Base-by-base conservation (phyloP, 2,797 vertebrate species). In the Lepus oiostolus region DNA sequence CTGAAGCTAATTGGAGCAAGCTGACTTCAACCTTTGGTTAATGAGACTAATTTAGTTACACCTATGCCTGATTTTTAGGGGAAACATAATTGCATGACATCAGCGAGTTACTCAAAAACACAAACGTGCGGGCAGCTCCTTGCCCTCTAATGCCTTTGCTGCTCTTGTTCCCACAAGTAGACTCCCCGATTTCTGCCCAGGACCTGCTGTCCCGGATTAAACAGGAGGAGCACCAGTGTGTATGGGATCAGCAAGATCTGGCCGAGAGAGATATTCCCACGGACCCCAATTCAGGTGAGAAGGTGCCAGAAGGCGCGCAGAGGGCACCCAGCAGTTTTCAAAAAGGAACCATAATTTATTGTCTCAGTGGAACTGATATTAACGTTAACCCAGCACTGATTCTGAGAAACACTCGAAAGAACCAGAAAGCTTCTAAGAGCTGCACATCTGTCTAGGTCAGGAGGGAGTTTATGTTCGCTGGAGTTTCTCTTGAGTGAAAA, bases 121-220 rank as follows among this genome's bases (percentile, higher is more conserved):
- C 72, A 54, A 19, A 38, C 26, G 16, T 16, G 74, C 0, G 2
- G 84, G 4, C 9, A 4, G 2, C 35, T 52, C 17, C 0, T 0
- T 4, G 7, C 76, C 68, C 47, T 79, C 83, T 75, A 32, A 47
- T 4, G 0, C 74, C 5, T 1, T 47, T 58, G 72, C 80, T 67
- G 35, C 22, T 35, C 85, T 1, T 93, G 22, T 76, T 74, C 76
- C 90, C n/a, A 2, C 1, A 0, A 13, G 0, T 95, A 98, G 98
- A 98, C 38, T 98, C 98, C 12, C 98, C 97, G 4, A 97, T 98
- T 42, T 98, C 98, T 1, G 97, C 98, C 88, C 98, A 98, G 0
- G 97, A 98, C 7, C 98, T 98, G 62, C 88, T 96, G 81, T 98
- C 98, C 0, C 98, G 98, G 97, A 96, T 97, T 80, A 98, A 98